phyloP scores from a whole-genome alignment of 1,140 invertebrate genomes.

The Aleiodes sp. region DNA sequence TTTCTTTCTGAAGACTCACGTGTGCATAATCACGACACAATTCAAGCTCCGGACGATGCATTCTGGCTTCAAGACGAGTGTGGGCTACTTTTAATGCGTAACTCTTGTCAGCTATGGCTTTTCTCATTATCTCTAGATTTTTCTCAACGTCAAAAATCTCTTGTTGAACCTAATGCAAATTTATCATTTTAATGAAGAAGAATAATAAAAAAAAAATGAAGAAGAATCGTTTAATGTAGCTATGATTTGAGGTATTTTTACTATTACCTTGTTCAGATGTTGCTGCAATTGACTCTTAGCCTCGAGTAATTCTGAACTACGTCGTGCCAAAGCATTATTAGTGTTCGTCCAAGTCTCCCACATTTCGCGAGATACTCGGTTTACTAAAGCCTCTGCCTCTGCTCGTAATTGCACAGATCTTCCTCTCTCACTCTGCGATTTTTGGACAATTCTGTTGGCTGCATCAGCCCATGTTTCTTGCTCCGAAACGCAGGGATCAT shows the following conservation, averaged over 20 bases:
- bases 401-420: conserved; percentile 81
- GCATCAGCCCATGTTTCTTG: conserved; percentile 88
- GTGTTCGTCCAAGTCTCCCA: conserved; percentile 92
- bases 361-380: conserved; percentile 83
- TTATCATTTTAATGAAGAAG: no score
- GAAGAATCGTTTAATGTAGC: no score
- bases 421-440: conserved; percentile 85
- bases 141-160: conserved; percentile 75
- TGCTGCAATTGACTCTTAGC: conserved; percentile 87
- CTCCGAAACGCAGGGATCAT: conserved; percentile 82
- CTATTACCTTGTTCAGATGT: conserved; percentile 69
- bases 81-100: conserved; percentile 87
- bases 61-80: conserved; percentile 73
- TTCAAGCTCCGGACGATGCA: conserved; percentile 79
- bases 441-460: conserved; percentile 81
- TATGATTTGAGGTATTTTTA: no score
- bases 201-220: no score
- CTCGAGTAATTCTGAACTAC: conserved; percentile 81
- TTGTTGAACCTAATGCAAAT: conserved; percentile 66
- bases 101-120: conserved; percentile 77
- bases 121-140: conserved; percentile 71
- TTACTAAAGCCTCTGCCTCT: conserved; percentile 83
- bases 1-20: conserved; percentile 83
- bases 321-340: conserved; percentile 81
- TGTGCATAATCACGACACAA: conserved; percentile 88